A percentile compares a stretch with the other conserved stretches of the same genome.
Conservation (phyloP, 2,113 vertebrate species). For the Pseudonaja textilis region DNA sequence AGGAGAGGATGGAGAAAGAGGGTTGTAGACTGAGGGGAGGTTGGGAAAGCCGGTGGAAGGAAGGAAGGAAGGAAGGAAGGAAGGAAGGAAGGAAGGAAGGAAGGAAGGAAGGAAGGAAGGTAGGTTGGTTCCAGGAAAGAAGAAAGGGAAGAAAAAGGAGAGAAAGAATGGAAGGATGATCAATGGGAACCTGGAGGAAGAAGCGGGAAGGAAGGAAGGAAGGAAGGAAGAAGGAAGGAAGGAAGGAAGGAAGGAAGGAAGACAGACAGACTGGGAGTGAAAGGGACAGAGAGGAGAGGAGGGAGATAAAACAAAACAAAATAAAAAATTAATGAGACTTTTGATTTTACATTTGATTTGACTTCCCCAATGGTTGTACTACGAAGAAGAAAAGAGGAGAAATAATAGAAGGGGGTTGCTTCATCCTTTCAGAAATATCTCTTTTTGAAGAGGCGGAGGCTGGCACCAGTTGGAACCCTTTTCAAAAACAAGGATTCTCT, state of each 20-base stretch:
- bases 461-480: not conserved
- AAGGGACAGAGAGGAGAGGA: not conserved
- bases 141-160: no score
- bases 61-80: rapidly evolving
- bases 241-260: no score
- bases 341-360: not conserved
- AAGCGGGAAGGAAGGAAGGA: rapidly evolving
- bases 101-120: not conserved
- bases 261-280: not conserved
- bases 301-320: not conserved
- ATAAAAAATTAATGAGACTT: not conserved
- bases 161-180: not conserved
- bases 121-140: not conserved
- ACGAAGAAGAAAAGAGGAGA: not conserved
- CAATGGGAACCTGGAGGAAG: no score
- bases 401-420: not conserved
- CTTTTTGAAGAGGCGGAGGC: not conserved
- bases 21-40: not conserved
- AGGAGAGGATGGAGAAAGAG: not conserved
- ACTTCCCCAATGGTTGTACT: not conserved
- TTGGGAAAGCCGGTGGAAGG: no score
- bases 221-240: rapidly evolving
- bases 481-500: not conserved
- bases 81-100: not conserved
- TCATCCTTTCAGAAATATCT: not conserved